Conservation (phyloP, 2,888 invertebrate genomes). For the Xylota sylvarum region DNA sequence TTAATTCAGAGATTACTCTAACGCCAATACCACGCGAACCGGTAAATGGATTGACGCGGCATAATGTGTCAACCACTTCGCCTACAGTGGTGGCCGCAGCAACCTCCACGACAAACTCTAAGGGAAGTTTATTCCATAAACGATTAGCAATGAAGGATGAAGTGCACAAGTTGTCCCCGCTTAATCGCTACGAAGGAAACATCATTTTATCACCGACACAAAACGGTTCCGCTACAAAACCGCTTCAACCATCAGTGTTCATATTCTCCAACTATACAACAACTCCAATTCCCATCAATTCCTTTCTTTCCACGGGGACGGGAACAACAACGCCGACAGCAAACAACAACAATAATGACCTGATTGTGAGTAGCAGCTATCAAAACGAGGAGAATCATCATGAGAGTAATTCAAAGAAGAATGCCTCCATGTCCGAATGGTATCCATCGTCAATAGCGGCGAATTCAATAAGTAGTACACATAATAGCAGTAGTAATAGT, state of each 20-base stretch:
- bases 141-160: conserved; percentile 20
- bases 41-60: conserved; percentile 32
- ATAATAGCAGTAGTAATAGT: conserved; percentile 77
- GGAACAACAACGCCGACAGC: conserved; percentile 67
- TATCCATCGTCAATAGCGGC: conserved; percentile 79
- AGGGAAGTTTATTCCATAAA: background rate
- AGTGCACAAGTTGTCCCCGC: background rate
- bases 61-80: conserved; percentile 23
- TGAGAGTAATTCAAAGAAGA: conserved; percentile 69
- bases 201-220: conserved; percentile 76
- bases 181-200: conserved; percentile 75
- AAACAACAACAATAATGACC: conserved; percentile 78
- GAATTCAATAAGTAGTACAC: conserved; percentile 74
- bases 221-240: conserved; percentile 79
- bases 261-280: conserved; percentile 83
- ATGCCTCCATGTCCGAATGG: conserved; percentile 70
- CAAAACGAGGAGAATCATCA: conserved; percentile 82
- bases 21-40: conserved; percentile 76
- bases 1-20: conserved; percentile 77
- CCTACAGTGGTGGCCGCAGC: conserved; percentile 60
- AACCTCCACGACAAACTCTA: conserved; percentile 61
- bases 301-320: conserved; percentile 57
- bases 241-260: conserved; percentile 83
- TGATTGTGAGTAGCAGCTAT: conserved; percentile 76
- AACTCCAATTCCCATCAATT: conserved; percentile 78